Evolutionary conservation across 2,888 invertebrate species (phyloP), one percentile per base, ranked within the genome.

Genomic region (Saturnia pavonia): DNA sequence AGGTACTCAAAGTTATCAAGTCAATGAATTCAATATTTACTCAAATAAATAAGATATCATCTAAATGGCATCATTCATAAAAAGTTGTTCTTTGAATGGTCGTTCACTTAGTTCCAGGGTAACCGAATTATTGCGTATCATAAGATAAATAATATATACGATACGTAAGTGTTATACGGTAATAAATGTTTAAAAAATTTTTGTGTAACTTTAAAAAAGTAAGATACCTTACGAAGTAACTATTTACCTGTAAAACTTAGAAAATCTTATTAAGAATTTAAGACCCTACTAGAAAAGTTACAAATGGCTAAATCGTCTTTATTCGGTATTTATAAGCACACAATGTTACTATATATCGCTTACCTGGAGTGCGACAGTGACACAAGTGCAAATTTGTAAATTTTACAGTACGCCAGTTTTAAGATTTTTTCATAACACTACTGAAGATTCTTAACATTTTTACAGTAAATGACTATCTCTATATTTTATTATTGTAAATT

Each of bases 271-370:
- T 22, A 54, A 54, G 54, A 54, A n/a, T 22, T 22, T 54, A 54
- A 54, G 8, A n/a, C 22, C 4, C 7, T 8, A 54, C 0, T n/a
- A 22, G n/a, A 22, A 22, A 9, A n/a, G n/a, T n/a, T 54, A 22
- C n/a, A 54, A 72, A 70, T 67, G 73, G 74, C 75, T 54, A 48
- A 69, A 12, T 27, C 54, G 25, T 60, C 60, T 27, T 60, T 60
- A 22, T 60, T 57, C 25, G 7, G 25, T 60, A 60, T 25, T 25
- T 60, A 12, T 25, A 60, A 60, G 25, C 25, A 60, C 25, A 3
- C 12, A 60, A 60, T 60, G 60, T 16, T 4, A 25, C 25, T 25
- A 22, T 25, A 14, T 45, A 45, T 45, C 19, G n/a, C n/a, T n/a
- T n/a, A n/a, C n/a, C n/a, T n/a, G n/a, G n/a, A n/a, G n/a, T n/a